Evolutionary conservation across 1,140 invertebrate species (phyloP), one percentile per base, ranked within the genome.

Genomic region (Drosophila asahinai): DNA sequence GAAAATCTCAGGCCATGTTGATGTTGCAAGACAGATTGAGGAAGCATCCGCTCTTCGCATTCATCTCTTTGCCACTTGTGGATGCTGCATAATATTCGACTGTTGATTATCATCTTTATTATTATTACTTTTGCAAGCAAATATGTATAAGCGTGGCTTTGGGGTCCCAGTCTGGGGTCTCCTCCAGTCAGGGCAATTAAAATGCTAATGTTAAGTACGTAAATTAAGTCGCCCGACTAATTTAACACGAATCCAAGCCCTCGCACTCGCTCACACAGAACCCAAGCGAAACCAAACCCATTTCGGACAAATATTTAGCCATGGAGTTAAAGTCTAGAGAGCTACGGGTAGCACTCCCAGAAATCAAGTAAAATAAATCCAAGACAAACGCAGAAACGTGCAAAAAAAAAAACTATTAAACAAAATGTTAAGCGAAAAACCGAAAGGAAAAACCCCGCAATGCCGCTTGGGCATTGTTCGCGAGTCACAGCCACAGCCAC

Each of bases 261-360:
- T 36, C 17, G 7, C 52, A 22, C 33, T 38, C 36, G 11, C 36
- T 38, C 63, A 51, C 57, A 66, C 48, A 59, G 38, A 67, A 47
- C 40, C 17, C 45, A 66, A 55, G 49, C 61, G 48, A 33, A 77
- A 55, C 82, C 83, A 47, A 73, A 49, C 59, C 62, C 52, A 68
- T 57, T 45, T 47, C 30, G 54, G 48, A 67, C 74, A 89, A 89
- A 81, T 90, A 90, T 89, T 81, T 89, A 86, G 42, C 65, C 36
- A 62, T 36, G 64, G 51, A 60, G 42, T n/a, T 25, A 19, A 7
- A 74, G 43, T 73, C 38, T 38, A 38, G 22, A 54, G 58, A 42
- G 47, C 54, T 17, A 33, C 33, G 33, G 36, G 4, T 8, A 86
- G 49, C 83, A 72, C 84, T 70, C 86, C 84, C 74, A 79, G 77